Evolutionary conservation across 1,140 invertebrate genomes (phyloP), one percentile per base, ranked within the genome.

Genomic region (Melitaea cinxia): DNA sequence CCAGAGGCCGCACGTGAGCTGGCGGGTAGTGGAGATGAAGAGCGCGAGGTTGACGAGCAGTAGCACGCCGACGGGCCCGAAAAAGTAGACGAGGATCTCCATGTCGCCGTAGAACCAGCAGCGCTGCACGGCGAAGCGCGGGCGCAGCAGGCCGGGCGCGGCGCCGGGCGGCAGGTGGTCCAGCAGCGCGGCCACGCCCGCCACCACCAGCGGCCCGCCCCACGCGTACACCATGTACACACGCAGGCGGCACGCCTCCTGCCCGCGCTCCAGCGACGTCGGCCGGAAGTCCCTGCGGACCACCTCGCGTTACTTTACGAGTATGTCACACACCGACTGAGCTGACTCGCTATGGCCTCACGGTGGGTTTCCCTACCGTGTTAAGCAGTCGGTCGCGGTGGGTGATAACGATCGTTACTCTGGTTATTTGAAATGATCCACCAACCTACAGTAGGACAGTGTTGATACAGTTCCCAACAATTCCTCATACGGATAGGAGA

Each of bases 1-100:
- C 96, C 96, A 97, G 5, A 97, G 89, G 3, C 96, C 96, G 79
- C 96, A 97, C 2, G 96, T 96, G 60, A 97, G 91, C 92, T 97
- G 96, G 57, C 95, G 93, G 6, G 96, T 95, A 2, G 96, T 97
- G 19, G 95, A 94, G 19, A 93, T 92, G 85, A 97, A 97, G 55
- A 97, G 93, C 7, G 95, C 91, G 24, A 96, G 92, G 85, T 97
- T 97, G 53, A 96, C 91, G 39, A 94, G 91, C 39, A 97, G 88
- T 28, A 97, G 91, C 33, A 95, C 91, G 12, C 95, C 96, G 45
- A 97, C 93, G 0, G 96, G 96, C 0, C 95, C 96, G 78, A 93
- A 96, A 89, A 97, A 96, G 86, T 96, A 97, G 12, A 95, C 94
- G 59, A 97, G 91, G 10, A 96, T 95, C 81, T 96, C 95, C 82